Percentiles rank a stretch among this genome's conserved stretches.
Conservation (phyloP, 2,888 invertebrate genomes). For the Archips xylosteana region DNA sequence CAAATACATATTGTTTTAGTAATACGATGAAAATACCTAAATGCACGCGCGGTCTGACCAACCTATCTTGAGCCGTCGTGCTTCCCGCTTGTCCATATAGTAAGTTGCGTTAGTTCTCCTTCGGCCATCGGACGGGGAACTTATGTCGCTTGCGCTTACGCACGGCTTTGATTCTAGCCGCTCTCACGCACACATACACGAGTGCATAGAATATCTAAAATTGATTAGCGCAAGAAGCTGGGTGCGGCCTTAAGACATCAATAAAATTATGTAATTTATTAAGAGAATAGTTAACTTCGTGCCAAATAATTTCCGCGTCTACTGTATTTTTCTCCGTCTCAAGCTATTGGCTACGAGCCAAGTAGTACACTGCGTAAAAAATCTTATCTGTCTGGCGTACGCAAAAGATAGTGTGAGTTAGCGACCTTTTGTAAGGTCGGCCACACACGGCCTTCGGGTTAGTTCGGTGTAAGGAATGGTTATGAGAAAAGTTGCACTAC, state of each 20-base stretch:
- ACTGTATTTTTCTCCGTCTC: constrained; percentile 45
- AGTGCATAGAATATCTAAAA: too few relatives aligned
- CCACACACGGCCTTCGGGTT: constrained; percentile 2
- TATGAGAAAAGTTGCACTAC: neutral
- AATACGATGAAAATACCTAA: too few relatives aligned
- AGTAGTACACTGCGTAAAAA: constrained; percentile 56
- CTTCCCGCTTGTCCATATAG: too few relatives aligned
- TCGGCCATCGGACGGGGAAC: too few relatives aligned
- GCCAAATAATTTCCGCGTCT: constrained; percentile 32
- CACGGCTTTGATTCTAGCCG: too few relatives aligned
- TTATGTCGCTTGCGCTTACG: too few relatives aligned
- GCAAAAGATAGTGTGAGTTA: constrained; percentile 28
- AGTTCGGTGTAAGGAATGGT: constrained; percentile 16
- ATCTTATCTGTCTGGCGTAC: constrained; percentile 48
- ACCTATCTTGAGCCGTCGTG: too few relatives aligned
- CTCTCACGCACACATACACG: too few relatives aligned
- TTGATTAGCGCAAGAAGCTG: too few relatives aligned
- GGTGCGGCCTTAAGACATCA: neutral
- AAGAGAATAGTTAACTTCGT: constrained; percentile 15
- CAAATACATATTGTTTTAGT: too few relatives aligned
- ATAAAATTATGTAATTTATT: constrained; percentile 33
- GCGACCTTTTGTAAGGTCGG: constrained; percentile 28
- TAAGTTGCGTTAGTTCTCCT: too few relatives aligned
- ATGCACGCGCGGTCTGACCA: too few relatives aligned
- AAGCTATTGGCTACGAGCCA: constrained; percentile 54